phyloP scores from a whole-genome alignment of 2,797 vertebrate species.

The Hypotaenidia philippensis region DNA sequence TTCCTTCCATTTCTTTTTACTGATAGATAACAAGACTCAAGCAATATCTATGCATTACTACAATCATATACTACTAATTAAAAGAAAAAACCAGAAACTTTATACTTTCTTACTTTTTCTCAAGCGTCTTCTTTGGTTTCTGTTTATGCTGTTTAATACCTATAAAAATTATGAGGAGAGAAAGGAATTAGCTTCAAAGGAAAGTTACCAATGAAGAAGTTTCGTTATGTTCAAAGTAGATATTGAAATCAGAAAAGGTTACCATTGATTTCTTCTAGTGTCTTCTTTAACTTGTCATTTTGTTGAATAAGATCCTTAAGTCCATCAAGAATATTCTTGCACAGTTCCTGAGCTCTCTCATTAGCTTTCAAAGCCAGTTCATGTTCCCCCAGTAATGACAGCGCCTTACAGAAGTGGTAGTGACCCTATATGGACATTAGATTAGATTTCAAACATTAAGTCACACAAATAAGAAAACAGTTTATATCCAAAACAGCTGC shows the following conservation, averaged over 20 bases:
- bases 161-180: neutral
- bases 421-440: slow-evolving; percentile 85
- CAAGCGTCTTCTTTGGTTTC: slow-evolving; percentile 37
- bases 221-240: neutral
- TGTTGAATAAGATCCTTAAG: slow-evolving; percentile 87
- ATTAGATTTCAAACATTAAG: neutral
- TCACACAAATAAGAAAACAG: neutral
- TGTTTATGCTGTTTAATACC: slow-evolving; percentile 66
- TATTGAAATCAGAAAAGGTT: neutral
- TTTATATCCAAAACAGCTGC: neutral
- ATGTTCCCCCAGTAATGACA: slow-evolving; percentile 84
- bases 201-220: neutral
- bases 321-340: slow-evolving; percentile 79
- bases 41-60: neutral
- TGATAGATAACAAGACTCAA: neutral
- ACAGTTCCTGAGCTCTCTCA: slow-evolving; percentile 80
- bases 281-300: slow-evolving; percentile 72
- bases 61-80: neutral
- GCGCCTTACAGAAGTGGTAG: slow-evolving; percentile 92
- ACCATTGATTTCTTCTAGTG: slow-evolving; percentile 75
- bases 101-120: slow-evolving; percentile 79
- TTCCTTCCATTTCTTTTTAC: neutral
- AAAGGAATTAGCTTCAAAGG: neutral
- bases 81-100: neutral
- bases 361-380: slow-evolving; percentile 87